phyloP scores from a whole-genome alignment of 2,797 vertebrate genomes.

The Apodemus agrarius region DNA sequence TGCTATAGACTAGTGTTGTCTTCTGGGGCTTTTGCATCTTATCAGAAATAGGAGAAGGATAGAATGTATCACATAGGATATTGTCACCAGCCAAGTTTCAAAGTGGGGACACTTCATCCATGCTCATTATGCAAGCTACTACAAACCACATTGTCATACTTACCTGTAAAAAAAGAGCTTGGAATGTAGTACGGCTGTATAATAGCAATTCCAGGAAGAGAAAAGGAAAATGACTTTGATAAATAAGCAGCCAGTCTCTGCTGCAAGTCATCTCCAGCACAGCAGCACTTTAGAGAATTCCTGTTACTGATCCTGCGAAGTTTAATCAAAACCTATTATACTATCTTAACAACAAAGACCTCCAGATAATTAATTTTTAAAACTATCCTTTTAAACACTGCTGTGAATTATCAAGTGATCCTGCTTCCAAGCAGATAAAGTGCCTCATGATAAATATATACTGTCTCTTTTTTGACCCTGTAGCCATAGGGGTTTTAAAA shows the following conservation, averaged over 20 bases:
- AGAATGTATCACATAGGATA: fast-evolving
- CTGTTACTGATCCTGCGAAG: slow-evolving; percentile 1
- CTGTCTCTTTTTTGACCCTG: slow-evolving; percentile 52
- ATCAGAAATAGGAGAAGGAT: fast-evolving
- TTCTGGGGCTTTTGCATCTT: neutral
- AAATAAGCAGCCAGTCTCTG: slow-evolving; percentile 11
- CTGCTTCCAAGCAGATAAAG: slow-evolving; percentile 58
- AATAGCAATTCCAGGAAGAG: neutral
- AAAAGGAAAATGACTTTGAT: neutral
- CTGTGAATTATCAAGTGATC: slow-evolving; percentile 56
- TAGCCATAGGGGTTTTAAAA: slow-evolving; percentile 12
- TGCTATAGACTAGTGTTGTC: fast-evolving
- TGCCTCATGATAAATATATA: slow-evolving; percentile 58
- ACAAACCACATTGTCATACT: fast-evolving
- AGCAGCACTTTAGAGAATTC: neutral
- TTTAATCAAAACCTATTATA: slow-evolving; percentile 68
- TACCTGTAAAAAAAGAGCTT: neutral
- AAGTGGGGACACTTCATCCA: neutral
- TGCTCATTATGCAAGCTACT: neutral
- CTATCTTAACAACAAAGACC: slow-evolving; percentile 51
- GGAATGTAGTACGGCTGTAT: neutral
- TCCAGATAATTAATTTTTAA: slow-evolving; percentile 70
- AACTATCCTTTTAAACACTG: slow-evolving; percentile 53
- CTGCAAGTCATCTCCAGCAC: neutral
- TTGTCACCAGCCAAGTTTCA: neutral